A percentile compares a stretch with the other conserved stretches of the same genome.
Conservation (phyloP, 2,888 invertebrate genomes). For the Diaphora mendica region DNA sequence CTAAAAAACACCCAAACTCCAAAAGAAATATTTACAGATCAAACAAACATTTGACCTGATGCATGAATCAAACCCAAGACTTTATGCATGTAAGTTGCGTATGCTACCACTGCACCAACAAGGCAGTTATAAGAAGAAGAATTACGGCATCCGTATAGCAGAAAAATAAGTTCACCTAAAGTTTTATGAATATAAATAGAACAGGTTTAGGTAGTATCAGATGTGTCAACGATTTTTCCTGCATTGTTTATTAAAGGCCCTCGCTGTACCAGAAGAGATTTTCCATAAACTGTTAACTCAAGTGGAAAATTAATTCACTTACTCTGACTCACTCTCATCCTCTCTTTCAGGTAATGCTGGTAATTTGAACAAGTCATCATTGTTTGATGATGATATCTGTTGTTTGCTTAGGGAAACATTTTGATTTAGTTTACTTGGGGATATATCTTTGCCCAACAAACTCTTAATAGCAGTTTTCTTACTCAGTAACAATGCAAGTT, state of each 20-base stretch:
- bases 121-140: too few species aligned
- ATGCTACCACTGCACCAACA: too few species aligned
- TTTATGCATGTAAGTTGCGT: too few species aligned
- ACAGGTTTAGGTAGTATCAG: background rate
- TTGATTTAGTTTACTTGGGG: constrained; percentile 68
- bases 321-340: constrained; percentile 81
- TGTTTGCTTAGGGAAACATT: constrained; percentile 72
- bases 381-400: constrained; percentile 45
- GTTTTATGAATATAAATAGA: too few species aligned
- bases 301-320: constrained; percentile 53
- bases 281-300: background rate
- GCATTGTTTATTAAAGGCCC: background rate
- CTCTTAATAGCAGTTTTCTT: constrained; percentile 93
- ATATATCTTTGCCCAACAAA: constrained; percentile 86
- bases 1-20: too few species aligned
- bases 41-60: too few species aligned
- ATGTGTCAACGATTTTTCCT: background rate
- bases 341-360: constrained; percentile 80
- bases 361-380: constrained; percentile 89
- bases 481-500: constrained; percentile 90
- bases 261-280: background rate
- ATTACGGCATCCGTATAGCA: background rate
- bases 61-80: too few species aligned
- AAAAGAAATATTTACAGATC: too few species aligned
- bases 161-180: background rate